A percentile compares a stretch with the other conserved stretches of the same genome.
Evolutionary conservation across 2,797 vertebrate genomes (phyloP).

Genomic region (Antrozous pallidus): DNA sequence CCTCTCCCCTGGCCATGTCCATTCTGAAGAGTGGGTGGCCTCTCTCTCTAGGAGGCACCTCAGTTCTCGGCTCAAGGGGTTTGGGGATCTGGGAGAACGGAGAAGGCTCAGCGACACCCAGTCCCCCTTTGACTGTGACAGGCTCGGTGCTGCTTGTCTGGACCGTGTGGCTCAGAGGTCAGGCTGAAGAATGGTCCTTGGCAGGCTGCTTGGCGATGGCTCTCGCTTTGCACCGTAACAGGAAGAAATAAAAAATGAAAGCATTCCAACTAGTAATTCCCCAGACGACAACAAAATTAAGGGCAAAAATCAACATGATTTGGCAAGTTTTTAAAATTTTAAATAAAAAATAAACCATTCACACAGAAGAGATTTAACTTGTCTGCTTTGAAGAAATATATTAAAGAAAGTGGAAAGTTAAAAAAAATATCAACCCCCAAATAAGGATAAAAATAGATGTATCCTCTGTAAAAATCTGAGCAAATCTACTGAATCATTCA

Average conservation of each 20-base stretch:
- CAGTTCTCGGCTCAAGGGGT: not conserved
- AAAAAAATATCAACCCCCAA: constrained; percentile 75
- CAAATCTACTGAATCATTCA: constrained; percentile 73
- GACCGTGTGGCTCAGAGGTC: rapidly evolving
- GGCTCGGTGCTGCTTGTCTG: not conserved
- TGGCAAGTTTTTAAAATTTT: constrained; percentile 65
- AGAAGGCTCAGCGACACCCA: rapidly evolving
- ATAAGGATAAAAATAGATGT: constrained; percentile 84
- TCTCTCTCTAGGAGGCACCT: not conserved
- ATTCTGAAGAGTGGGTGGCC: not conserved
- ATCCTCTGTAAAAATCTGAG: constrained; percentile 80
- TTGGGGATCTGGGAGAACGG: not conserved
- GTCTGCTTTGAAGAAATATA: constrained; percentile 56
- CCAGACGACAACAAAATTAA: not conserved
- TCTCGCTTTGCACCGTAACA: not conserved
- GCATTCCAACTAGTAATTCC: not conserved
- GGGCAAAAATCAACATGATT: constrained; percentile 32
- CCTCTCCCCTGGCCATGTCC: rapidly evolving
- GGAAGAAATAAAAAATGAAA: not conserved
- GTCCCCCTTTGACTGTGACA: no score
- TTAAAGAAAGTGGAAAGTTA: constrained; percentile 49
- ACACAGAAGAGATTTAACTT: constrained; percentile 47
- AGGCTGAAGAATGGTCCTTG: not conserved
- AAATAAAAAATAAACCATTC: constrained; percentile 61
- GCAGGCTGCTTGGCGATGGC: not conserved